Conservation (phyloP, 2,888 invertebrate genomes). For the Hyppa rectilinea region DNA sequence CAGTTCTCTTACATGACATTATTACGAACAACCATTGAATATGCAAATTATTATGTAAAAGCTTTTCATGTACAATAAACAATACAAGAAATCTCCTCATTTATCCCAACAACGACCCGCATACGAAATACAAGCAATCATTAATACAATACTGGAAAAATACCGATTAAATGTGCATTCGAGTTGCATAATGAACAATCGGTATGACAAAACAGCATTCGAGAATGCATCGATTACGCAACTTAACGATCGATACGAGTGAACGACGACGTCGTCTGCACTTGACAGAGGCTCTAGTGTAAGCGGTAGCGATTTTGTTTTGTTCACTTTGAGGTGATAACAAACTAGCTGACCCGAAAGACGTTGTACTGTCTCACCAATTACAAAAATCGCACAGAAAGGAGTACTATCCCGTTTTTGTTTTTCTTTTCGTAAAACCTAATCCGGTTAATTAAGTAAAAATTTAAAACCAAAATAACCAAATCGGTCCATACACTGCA, state of each 20-base stretch:
- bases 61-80: not conserved
- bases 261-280: slow-evolving; percentile 65
- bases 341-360: not conserved
- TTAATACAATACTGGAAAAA: slow-evolving; percentile 43
- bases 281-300: slow-evolving; percentile 31
- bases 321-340: not conserved
- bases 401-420: no score
- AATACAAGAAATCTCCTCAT: slow-evolving; percentile 22
- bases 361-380: no score
- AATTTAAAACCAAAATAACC: no score
- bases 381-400: no score
- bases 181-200: slow-evolving; percentile 63
- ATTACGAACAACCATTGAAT: not conserved
- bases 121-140: slow-evolving; percentile 40
- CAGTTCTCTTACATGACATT: not conserved
- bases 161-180: slow-evolving; percentile 58
- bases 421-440: no score
- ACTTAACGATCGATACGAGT: slow-evolving; percentile 67
- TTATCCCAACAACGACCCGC: slow-evolving; percentile 39
- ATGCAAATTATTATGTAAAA: not conserved
- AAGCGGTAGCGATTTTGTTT: slow-evolving; percentile 42
- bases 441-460: no score
- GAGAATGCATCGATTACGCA: slow-evolving; percentile 75
- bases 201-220: slow-evolving; percentile 70
- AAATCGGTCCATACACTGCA: no score